These are phyloP conservation scores for Eurosta solidaginis DNA, from an alignment of 1,140 invertebrate genomes.

Conservation along the genomic window DNA sequence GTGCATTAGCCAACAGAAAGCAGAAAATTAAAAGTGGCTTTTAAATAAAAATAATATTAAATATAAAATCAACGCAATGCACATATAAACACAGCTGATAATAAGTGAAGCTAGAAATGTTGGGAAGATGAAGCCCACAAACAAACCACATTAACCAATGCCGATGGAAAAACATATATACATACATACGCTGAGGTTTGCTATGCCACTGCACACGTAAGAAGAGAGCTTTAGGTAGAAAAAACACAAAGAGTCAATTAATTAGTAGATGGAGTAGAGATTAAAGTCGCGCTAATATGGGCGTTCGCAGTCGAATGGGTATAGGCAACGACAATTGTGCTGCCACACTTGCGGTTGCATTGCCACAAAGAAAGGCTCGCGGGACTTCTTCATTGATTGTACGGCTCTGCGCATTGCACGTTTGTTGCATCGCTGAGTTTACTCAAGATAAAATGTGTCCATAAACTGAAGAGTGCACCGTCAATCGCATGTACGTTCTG, in stretches of 20 bases:
- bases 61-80: not conserved
- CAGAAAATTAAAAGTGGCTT: conserved; percentile 60
- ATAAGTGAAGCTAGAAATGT: not conserved
- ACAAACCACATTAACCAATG: not conserved
- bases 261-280: conserved; percentile 58
- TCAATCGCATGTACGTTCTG: not conserved
- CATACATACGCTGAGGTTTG: too few relatives aligned
- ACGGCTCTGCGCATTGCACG: not conserved
- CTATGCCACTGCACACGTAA: too few relatives aligned
- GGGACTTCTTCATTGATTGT: not conserved
- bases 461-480: not conserved
- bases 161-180: too few relatives aligned
- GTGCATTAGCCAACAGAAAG: conserved; percentile 58
- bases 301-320: not conserved
- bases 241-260: conserved; percentile 58
- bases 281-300: conserved; percentile 51
- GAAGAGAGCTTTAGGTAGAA: not conserved
- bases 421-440: conserved; percentile 2
- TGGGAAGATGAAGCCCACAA: not conserved
- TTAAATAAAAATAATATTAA: conserved; percentile 40
- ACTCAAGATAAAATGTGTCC: conserved; percentile 27
- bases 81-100: not conserved
- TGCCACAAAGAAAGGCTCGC: not conserved
- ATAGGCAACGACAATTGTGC: not conserved
- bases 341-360: not conserved